Evolutionary conservation across 2,113 vertebrate species (phyloP).

Genomic region (Bucco capensis): DNA sequence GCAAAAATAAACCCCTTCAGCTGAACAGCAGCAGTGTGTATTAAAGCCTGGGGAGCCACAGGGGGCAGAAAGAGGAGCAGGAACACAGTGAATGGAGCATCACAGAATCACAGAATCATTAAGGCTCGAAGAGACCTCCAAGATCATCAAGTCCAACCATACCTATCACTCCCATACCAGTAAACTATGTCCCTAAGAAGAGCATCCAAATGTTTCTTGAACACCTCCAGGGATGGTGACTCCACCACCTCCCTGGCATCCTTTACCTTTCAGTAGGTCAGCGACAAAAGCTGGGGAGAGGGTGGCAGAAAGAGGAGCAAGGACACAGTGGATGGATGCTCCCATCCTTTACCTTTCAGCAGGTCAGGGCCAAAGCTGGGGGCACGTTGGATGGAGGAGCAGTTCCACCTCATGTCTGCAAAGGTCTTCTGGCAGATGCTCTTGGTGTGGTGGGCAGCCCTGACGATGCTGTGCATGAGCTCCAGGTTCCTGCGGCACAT

Average conservation of each 20-base stretch:
- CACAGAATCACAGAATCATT: no score
- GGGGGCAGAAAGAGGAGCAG: background rate
- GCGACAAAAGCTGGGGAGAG: no score
- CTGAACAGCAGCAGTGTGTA: rapidly evolving
- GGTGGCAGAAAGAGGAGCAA: background rate
- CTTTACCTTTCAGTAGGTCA: no score
- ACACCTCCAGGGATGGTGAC: no score
- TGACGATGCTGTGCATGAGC: slow-evolving; percentile 73
- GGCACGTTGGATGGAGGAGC: slow-evolving; percentile 69
- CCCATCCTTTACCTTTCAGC: slow-evolving; percentile 64
- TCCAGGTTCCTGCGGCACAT: slow-evolving; percentile 77
- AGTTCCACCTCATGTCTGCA: slow-evolving; percentile 77
- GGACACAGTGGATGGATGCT: rapidly evolving
- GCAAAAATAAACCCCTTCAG: background rate
- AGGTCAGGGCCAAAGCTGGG: slow-evolving; percentile 73
- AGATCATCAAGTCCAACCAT: no score
- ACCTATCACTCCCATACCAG: no score
- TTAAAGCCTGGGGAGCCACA: background rate
- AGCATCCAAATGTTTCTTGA: no score
- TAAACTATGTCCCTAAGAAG: no score
- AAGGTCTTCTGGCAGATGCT: slow-evolving; percentile 68
- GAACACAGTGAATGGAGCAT: background rate
- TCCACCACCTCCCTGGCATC: no score
- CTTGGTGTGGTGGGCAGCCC: slow-evolving; percentile 63
- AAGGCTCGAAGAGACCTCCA: no score